Evolutionary conservation across 2,888 invertebrate genomes (phyloP).

Genomic region (Acleris holmiana): DNA sequence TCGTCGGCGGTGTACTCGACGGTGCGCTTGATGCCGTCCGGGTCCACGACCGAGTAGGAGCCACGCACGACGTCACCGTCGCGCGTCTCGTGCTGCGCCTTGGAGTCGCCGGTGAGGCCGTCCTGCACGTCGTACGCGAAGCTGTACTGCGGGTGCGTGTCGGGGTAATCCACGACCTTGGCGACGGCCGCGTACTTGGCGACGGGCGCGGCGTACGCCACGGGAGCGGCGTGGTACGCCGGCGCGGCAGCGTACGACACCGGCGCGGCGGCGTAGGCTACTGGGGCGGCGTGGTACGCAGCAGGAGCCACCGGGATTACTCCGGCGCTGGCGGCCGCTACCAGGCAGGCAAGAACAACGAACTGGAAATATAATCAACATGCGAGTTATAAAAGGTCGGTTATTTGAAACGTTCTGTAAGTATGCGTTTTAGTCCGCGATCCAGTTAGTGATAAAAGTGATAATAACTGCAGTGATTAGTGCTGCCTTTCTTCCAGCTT

Average conservation of each 20-base stretch:
- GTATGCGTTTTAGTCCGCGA: no score
- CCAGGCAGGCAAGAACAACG: slow-evolving; percentile 45
- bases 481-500: no score
- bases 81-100: slow-evolving; percentile 76
- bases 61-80: slow-evolving; percentile 80
- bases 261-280: slow-evolving; percentile 52
- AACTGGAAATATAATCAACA: slow-evolving; percentile 21
- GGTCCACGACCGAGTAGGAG: slow-evolving; percentile 76
- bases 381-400: no score
- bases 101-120: slow-evolving; percentile 76
- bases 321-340: slow-evolving; percentile 43
- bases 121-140: slow-evolving; percentile 81
- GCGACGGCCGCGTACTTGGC: slow-evolving; percentile 43
- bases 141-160: slow-evolving; percentile 64
- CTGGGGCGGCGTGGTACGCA: slow-evolving; percentile 55
- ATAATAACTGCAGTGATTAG: no score
- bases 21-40: slow-evolving; percentile 77
- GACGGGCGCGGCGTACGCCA: slow-evolving; percentile 48
- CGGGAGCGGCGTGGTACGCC: slow-evolving; percentile 45
- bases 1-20: slow-evolving; percentile 81
- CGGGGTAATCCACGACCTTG: slow-evolving; percentile 52
- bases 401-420: no score
- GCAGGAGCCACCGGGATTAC: slow-evolving; percentile 39
- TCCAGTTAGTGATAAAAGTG: no score
- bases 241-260: slow-evolving; percentile 40